These are phyloP conservation scores for Ethmia dodecea DNA, from an alignment of 2,888 invertebrate genomes.

Conservation along the genomic window DNA sequence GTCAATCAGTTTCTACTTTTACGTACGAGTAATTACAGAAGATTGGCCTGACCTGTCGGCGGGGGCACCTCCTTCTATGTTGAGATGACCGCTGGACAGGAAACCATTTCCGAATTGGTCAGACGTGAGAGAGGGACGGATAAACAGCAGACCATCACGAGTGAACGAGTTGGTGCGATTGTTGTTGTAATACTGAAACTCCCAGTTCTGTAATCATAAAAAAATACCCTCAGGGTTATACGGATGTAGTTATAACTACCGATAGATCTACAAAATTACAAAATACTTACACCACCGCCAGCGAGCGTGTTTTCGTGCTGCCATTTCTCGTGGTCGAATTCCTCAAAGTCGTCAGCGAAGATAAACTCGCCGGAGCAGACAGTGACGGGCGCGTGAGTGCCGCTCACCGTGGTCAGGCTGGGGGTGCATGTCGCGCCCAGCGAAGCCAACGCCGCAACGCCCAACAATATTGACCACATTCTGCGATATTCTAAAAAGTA, in stretches of 20 bases:
- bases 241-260: too few species aligned
- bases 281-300: conserved; percentile 82
- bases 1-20: too few species aligned
- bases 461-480: conserved; percentile 46
- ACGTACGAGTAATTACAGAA: too few species aligned
- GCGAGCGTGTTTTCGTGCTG: conserved; percentile 80
- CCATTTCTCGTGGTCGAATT: conserved; percentile 79
- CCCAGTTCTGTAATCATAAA: conserved; percentile 77
- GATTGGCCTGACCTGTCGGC: conserved; percentile 78
- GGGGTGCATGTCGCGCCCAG: conserved; percentile 51
- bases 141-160: conserved; percentile 74
- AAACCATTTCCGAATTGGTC: conserved; percentile 75
- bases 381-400: conserved; percentile 58
- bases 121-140: conserved; percentile 78
- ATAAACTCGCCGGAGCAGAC: conserved; percentile 78
- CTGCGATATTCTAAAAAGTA: conserved; percentile 29
- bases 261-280: too few species aligned
- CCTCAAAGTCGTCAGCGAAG: conserved; percentile 80
- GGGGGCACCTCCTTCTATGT: conserved; percentile 78
- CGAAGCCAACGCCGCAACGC: conserved; percentile 38
- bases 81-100: conserved; percentile 68
- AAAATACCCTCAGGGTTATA: too few species aligned
- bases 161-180: conserved; percentile 81
- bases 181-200: conserved; percentile 84
- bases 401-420: conserved; percentile 70